Evolutionary conservation across 2,797 vertebrate genomes (phyloP).

Genomic region (Sitta carolinensis): DNA sequence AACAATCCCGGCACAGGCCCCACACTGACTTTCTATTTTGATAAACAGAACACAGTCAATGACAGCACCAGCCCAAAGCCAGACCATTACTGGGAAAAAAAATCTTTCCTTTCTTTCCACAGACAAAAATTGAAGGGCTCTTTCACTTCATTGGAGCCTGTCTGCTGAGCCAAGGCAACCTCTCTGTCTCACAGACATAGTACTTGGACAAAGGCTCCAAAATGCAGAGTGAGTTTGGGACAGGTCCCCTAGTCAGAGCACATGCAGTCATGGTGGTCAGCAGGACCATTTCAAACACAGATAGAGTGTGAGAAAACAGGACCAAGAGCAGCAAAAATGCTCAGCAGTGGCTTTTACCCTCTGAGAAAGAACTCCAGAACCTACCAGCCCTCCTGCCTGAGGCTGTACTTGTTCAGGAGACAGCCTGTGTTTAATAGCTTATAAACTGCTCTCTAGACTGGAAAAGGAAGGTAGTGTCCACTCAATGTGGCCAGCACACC

Average conservation of each 20-base stretch:
- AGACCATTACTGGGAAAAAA: conserved; percentile 5
- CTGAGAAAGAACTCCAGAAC: not conserved
- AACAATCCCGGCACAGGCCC: not conserved
- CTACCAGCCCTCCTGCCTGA: not conserved
- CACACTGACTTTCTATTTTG: not conserved
- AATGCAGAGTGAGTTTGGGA: not conserved
- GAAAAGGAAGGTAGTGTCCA: not conserved
- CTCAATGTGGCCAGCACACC: not conserved
- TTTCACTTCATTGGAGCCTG: not conserved
- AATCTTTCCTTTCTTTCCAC: not conserved
- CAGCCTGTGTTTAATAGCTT: not conserved
- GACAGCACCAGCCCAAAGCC: not conserved
- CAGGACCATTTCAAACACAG: not conserved
- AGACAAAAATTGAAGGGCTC: not conserved
- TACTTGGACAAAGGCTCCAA: not conserved
- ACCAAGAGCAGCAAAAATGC: not conserved
- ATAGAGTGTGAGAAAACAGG: not conserved
- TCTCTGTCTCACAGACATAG: not conserved
- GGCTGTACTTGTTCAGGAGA: not conserved
- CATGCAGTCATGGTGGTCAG: rapidly evolving
- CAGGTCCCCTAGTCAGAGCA: not conserved
- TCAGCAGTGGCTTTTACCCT: not conserved
- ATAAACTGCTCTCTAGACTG: not conserved
- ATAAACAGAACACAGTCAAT: not conserved
- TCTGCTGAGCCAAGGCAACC: not conserved